These are phyloP conservation scores for Scortum barcoo DNA, from an alignment of 2,113 vertebrate species.

Conservation along the genomic window DNA sequence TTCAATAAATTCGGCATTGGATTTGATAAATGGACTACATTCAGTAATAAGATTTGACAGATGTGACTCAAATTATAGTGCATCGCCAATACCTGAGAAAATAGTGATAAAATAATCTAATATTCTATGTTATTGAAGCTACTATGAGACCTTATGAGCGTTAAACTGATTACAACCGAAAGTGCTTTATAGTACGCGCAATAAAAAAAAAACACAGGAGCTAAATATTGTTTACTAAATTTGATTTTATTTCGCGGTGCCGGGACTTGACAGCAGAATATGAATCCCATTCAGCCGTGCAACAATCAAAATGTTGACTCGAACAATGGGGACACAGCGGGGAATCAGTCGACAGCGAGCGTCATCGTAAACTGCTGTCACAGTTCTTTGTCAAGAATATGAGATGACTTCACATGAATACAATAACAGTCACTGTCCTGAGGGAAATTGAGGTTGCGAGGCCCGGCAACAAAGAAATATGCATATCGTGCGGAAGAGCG, in stretches of 20 bases:
- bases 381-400: slow-evolving; percentile 38
- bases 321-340: slow-evolving; percentile 41
- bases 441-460: slow-evolving; percentile 49
- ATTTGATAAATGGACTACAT: not conserved
- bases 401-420: slow-evolving; percentile 43
- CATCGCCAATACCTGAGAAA: not conserved
- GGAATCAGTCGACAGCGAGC: slow-evolving; percentile 12
- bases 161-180: not conserved
- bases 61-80: not conserved
- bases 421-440: slow-evolving; percentile 47
- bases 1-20: not conserved
- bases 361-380: slow-evolving; percentile 44
- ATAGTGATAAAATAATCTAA: no score
- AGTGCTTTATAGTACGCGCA: not conserved
- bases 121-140: not conserved
- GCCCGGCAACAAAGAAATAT: slow-evolving; percentile 37
- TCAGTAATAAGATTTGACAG: not conserved
- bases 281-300: slow-evolving; percentile 16
- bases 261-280: slow-evolving; percentile 22
- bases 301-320: slow-evolving; percentile 45
- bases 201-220: slow-evolving; percentile 10
- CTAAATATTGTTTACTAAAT: slow-evolving; percentile 16
- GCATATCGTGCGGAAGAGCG: slow-evolving; percentile 27
- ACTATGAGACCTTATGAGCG: not conserved
- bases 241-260: slow-evolving; percentile 12